Base-by-base conservation (phyloP, 2,888 invertebrate genomes). In the Drosophila infuscata region DNA sequence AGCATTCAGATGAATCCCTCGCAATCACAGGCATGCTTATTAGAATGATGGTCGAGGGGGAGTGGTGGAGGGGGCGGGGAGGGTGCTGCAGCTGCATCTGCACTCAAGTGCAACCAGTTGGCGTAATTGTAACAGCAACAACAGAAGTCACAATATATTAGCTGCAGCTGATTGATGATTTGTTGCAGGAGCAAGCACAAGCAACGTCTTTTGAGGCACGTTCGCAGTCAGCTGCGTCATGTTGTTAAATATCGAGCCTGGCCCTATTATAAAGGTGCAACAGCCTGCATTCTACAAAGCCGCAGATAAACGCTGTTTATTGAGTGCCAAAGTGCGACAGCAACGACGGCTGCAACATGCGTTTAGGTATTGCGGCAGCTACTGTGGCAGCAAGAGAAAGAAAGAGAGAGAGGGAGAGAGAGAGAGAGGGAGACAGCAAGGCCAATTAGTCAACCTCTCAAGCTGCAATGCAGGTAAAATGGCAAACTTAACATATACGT, bases 121-220 rank as follows among this genome's bases (percentile, higher is more conserved):
- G 53, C 56, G 53, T 64, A 76, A 78, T 78, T 76, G 76, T 63
- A 66, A 20, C 74, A 75, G 54, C 59, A 62, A 32, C 43, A 61
- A 56, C 46, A 15, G 36, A 51, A 70, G 70, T 80, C 79, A 78
- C 71, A 76, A 74, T 78, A 84, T 77, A 82, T 78, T 76, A 73
- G 86, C 78, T 79, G 76, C 87, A 86, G 79, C 79, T 87, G 87
- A 90, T 90, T 88, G 86, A 86, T 83, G 87, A 73, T 70, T 73
- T 69, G 70, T 54, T 59, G 70, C 74, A 56, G 56, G 62, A 58
- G 11, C n/a, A 61, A 20, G 12, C n/a, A 61, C 25, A 43, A 59
- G 43, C 32, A 60, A 51, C 67, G 51, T 62, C 69, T 49, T 58
- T 32, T 36, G 30, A 46, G 51, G 63, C 76, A 53, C 49, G 70